Evolutionary conservation across 2,888 invertebrate species (phyloP), one percentile per base, ranked within the genome.

Genomic region (Protula sp.): DNA sequence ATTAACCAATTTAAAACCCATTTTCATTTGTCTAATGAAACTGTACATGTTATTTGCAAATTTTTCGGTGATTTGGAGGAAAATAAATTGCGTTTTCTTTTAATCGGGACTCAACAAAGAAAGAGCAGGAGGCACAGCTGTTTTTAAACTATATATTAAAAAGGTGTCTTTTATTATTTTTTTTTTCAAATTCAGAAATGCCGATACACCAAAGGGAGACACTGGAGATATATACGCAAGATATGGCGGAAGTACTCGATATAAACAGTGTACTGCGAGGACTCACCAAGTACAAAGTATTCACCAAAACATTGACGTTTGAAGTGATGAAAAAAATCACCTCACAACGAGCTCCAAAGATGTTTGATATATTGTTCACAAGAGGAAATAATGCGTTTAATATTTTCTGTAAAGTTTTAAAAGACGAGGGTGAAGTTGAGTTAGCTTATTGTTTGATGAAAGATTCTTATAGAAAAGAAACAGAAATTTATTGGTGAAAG

Each of bases 231-330:
- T 60, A 60, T 62, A 61, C 53, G 30, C 50, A 55, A 24, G 50
- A 58, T 30, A 55, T 68, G 47, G 38, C 24, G 48, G 60, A 60
- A 2, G 38, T 51, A 19, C 26, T 67, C 4, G 65, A 69, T 27
- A 28, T 67, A 30, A 61, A 63, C 55, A 63, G 65, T 47, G 61
- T 65, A 26, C 62, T 69, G 2, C 50, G 67, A 26, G 66, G 63
- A 19, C 58, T 69, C 5, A 48, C 62, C 24, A 58, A 60, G 30
- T 59, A 59, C 28, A 38, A 54, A 24, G 45, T 69, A 19, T 59
- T 68, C 53, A 67, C 69, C 2, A 67, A 60, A 47, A 69, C 67
- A 2, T 51, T 69, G 5, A 59, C 60, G 57, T 67, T 66, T 48
- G 69, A 69, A 52, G 66, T 69, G 19, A 63, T 64, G 67, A 67